Evolutionary conservation across 1,140 invertebrate species (phyloP), one percentile per base, ranked within the genome.

Genomic region (Grapholita molesta): DNA sequence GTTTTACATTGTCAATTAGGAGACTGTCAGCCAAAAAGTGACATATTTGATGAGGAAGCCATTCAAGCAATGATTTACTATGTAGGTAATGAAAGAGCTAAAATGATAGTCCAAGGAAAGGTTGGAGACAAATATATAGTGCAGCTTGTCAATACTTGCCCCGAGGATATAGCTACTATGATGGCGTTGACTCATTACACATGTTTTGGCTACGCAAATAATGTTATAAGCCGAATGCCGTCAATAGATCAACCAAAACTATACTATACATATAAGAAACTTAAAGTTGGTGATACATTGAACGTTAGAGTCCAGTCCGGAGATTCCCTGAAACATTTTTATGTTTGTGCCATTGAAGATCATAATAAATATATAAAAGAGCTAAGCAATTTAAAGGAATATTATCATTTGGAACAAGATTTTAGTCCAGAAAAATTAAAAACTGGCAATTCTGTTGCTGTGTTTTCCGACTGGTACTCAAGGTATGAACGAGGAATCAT

Each of bases 131-230:
- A 25, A 3, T 35, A 67, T 5, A 48, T 64, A n/a, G 69, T 70
- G 11, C 33, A 70, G 32, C 21, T 70, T 5, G 4, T 42, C 6
- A 70, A 70, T 21, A 32, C 65, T 5, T 64, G 65, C 35, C 65
- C 65, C 30, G 69, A 70, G 18, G 69, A 67, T 42, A 70, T 70
- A 33, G 52, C 65, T 0, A 70, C 69, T 4, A 48, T 70, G 55
- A n/a, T 70, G 8, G 65, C 55, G 1, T 15, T 24, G 1, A 33
- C 48, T 21, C 33, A 52, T 12, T 61, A 52, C 38, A 38, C 69
- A 67, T 32, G 52, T 18, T 18, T 70, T 30, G 64, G 64, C 12
- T 66, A 38, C 55, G 21, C 7, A 0, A 8, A 48, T 11, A 64
- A 64, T 64, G 8, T 25, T 18, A 18, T 32, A 12, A 48, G 25